Evolutionary conservation across 1,140 invertebrate species (phyloP).

Genomic region (Drosophila kikkawai): DNA sequence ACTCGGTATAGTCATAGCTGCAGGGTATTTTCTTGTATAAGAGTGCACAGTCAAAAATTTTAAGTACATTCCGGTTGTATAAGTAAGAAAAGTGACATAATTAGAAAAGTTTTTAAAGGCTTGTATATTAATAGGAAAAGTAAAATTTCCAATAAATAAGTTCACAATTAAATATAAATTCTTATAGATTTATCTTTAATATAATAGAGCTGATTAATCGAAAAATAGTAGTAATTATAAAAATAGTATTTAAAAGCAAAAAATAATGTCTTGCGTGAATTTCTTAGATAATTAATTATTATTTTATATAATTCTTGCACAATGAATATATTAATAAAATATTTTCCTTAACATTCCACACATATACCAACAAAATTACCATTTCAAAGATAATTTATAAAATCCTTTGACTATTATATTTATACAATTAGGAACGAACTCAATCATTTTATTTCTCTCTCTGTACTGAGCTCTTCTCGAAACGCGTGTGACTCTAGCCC

Average conservation of each 20-base stretch:
- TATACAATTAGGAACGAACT: too few relatives aligned
- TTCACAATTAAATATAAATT: too few relatives aligned
- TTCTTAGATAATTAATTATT: too few relatives aligned
- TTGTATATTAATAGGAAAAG: not conserved
- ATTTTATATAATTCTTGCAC: too few relatives aligned
- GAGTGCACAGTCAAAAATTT: not conserved
- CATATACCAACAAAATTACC: not conserved
- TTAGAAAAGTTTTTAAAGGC: not conserved
- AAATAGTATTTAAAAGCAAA: too few relatives aligned
- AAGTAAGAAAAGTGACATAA: not conserved
- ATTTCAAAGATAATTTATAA: too few relatives aligned
- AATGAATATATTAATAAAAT: not conserved
- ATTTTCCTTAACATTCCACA: not conserved
- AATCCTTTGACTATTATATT: too few relatives aligned
- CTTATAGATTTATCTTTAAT: too few relatives aligned
- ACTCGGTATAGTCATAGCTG: not conserved
- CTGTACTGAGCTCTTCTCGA: conserved; percentile 6
- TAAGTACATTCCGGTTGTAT: not conserved
- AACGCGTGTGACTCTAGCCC: conserved; percentile 33
- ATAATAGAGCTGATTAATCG: too few relatives aligned
- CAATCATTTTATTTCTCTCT: not conserved
- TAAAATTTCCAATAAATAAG: not conserved
- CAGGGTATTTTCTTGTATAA: not conserved
- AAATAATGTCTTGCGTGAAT: too few relatives aligned
- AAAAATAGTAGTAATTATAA: too few relatives aligned